These are phyloP conservation scores for Drosophila kuntzei DNA, from an alignment of 2,888 invertebrate species.

Conservation along the genomic window DNA sequence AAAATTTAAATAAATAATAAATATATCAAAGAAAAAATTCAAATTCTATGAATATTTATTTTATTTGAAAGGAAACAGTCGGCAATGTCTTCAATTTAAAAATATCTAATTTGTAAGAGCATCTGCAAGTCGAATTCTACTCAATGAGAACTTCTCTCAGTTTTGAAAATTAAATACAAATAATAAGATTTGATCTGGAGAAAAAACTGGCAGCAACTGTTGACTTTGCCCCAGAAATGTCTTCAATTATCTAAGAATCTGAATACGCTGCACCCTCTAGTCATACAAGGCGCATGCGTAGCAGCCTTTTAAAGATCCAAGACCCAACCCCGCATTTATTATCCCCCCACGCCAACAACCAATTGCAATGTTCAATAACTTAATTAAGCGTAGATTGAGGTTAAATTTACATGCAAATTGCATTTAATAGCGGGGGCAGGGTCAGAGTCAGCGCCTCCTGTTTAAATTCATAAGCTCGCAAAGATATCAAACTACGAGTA, in stretches of 20 bases:
- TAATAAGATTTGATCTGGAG: background rate
- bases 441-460: slow-evolving; percentile 8
- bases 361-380: slow-evolving; percentile 65
- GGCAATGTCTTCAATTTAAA: too few relatives aligned
- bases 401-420: slow-evolving; percentile 50
- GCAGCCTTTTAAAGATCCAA: slow-evolving; percentile 7
- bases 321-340: slow-evolving; percentile 24
- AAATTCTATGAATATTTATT: background rate
- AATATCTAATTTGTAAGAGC: background rate
- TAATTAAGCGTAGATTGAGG: slow-evolving; percentile 59
- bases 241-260: slow-evolving; percentile 60
- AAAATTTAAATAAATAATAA: background rate
- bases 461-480: slow-evolving; percentile 15
- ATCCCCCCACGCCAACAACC: slow-evolving; percentile 31
- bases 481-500: slow-evolving; percentile 13
- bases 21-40: background rate
- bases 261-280: slow-evolving; percentile 51
- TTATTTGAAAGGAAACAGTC: background rate
- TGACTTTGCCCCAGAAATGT: slow-evolving; percentile 50
- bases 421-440: slow-evolving; percentile 17
- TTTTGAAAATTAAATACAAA: slow-evolving; percentile 6
- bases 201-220: background rate
- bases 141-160: background rate
- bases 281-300: slow-evolving; percentile 41
- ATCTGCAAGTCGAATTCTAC: background rate